These are phyloP conservation scores for Villa cingulata DNA, from an alignment of 2,888 invertebrate genomes.

Conservation along the genomic window DNA sequence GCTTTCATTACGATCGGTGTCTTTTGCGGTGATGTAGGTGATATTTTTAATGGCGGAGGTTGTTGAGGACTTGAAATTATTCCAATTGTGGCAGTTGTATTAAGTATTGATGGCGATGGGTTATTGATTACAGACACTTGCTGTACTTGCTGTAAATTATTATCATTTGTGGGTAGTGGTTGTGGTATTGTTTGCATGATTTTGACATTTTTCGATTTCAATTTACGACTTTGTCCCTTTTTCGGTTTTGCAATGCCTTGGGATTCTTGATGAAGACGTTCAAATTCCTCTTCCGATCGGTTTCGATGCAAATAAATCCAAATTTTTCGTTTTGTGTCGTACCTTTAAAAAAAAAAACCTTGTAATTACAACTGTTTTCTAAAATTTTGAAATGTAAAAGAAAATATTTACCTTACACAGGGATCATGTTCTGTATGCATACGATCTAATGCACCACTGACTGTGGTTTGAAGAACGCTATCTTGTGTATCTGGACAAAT, in stretches of 20 bases:
- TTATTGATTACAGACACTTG: background rate
- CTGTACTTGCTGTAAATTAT: too few relatives aligned
- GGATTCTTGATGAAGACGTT: conserved; percentile 53
- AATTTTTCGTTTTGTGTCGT: conserved; percentile 78
- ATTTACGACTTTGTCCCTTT: conserved; percentile 26
- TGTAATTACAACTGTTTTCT: too few relatives aligned
- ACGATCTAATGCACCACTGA: conserved; percentile 80
- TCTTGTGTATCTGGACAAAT: conserved; percentile 37
- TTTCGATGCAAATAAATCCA: conserved; percentile 93
- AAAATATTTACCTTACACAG: conserved; percentile 50
- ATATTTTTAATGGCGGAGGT: background rate
- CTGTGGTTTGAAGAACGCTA: conserved; percentile 51
- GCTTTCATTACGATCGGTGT: background rate
- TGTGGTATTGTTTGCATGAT: background rate
- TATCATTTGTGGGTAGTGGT: background rate
- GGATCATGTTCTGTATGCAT: conserved; percentile 82
- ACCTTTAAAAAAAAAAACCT: conserved; percentile 26
- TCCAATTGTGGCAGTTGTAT: background rate
- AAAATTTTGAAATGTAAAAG: background rate
- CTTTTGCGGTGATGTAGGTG: background rate
- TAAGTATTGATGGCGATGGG: background rate
- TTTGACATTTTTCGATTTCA: conserved; percentile 17
- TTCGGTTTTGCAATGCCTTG: conserved; percentile 47
- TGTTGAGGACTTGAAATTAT: background rate
- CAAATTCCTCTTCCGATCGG: conserved; percentile 44